Percentiles rank a stretch among this genome's conserved stretches.
Conservation (phyloP, 2,113 vertebrate genomes). For the Anguilla japonica region DNA sequence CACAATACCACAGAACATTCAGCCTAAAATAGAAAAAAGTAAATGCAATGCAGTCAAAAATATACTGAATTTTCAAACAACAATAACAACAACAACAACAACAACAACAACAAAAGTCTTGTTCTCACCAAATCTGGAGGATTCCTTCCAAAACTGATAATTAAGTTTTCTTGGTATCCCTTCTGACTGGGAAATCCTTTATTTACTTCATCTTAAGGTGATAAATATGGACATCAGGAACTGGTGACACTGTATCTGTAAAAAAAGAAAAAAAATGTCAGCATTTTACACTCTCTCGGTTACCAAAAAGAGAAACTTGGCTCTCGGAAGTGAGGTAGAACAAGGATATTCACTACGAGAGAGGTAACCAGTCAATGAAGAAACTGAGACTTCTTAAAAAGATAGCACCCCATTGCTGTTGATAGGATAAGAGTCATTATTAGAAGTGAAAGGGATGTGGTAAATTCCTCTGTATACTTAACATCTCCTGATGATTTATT, state of each 20-base stretch:
- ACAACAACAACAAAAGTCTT: not conserved
- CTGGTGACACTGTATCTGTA: not conserved
- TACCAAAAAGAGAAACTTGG: not conserved
- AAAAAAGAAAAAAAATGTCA: not conserved
- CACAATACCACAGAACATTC: not conserved
- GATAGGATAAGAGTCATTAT: not conserved
- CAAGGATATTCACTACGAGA: not conserved
- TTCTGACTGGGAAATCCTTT: not conserved
- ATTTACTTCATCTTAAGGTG: not conserved
- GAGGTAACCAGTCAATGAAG: slow-evolving; percentile 4
- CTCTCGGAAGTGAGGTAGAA: not conserved
- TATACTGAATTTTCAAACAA: not conserved
- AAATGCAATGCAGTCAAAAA: not conserved
- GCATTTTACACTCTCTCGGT: not conserved
- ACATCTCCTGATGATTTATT: not conserved
- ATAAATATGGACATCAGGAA: not conserved
- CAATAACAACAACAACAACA: not conserved
- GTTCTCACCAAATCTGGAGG: not conserved
- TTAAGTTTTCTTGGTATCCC: not conserved
- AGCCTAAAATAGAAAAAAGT: not conserved
- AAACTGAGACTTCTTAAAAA: slow-evolving; percentile 1
- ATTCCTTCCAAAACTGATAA: not conserved
- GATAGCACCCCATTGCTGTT: not conserved
- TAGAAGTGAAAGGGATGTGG: not conserved
- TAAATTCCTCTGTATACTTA: not conserved